phyloP scores from a whole-genome alignment of 2,797 vertebrate species.

The Gobio occitaniae region DNA sequence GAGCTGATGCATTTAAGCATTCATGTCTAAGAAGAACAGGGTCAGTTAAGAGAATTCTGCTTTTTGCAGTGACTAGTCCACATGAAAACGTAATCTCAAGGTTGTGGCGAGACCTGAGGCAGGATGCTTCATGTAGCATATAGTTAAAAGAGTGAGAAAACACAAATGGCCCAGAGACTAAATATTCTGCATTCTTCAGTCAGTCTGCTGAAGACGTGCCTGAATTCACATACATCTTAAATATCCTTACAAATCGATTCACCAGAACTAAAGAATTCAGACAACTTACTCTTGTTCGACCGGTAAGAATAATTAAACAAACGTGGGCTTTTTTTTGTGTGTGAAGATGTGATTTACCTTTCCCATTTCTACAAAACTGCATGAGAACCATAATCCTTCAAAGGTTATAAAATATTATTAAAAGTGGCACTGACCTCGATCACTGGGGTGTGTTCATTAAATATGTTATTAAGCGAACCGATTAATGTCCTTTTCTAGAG shows the following conservation, averaged over 20 bases:
- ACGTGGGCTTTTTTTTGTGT: background rate
- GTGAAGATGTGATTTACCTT: background rate
- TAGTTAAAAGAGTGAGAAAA: constrained; percentile 13
- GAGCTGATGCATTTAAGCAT: constrained; percentile 1
- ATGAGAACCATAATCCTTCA: constrained; percentile 24
- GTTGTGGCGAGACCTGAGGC: constrained; percentile 14
- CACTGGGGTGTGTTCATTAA: constrained; percentile 39
- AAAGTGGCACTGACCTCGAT: constrained; percentile 27
- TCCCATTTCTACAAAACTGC: background rate
- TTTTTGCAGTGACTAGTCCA: constrained; percentile 4
- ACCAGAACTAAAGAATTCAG: background rate
- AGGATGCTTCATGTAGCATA: background rate
- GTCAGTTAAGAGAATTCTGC: background rate
- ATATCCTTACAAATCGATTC: background rate
- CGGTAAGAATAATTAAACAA: constrained; percentile 5
- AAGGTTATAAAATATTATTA: constrained; percentile 37
- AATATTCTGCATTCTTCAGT: background rate
- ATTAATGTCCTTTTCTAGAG: constrained; percentile 38
- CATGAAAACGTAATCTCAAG: constrained; percentile 23
- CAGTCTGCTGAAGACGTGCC: background rate
- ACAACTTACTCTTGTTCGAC: background rate
- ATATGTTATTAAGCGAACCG: constrained; percentile 35
- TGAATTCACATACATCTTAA: background rate
- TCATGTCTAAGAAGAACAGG: background rate
- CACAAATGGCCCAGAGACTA: background rate